Percentiles rank a stretch among this genome's conserved stretches.
phyloP scores from a whole-genome alignment of 2,113 vertebrate genomes.

The Apistogramma diplotaenia region DNA sequence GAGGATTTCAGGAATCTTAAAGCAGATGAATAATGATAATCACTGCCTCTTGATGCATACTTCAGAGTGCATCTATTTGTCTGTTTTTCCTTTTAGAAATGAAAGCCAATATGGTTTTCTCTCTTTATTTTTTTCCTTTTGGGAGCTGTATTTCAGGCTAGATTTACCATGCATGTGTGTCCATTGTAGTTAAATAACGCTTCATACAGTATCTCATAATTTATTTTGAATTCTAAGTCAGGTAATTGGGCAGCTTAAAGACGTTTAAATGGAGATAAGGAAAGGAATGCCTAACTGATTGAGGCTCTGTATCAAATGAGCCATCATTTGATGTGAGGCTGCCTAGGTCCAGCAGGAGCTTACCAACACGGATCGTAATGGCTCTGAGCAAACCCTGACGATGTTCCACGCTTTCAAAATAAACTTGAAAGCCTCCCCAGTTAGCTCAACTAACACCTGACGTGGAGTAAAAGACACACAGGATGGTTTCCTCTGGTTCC shows the following conservation, averaged over 20 bases:
- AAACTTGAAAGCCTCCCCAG: conserved; percentile 13
- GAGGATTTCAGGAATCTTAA: conserved; percentile 64
- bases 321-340: conserved; percentile 13
- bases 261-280: conserved; percentile 39
- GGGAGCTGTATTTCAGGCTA: conserved; percentile 17
- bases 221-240: conserved; percentile 44
- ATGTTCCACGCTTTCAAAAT: conserved; percentile 21
- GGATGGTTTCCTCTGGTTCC: not conserved
- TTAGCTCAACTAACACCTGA: conserved; percentile 46
- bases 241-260: conserved; percentile 39
- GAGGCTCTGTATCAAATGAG: conserved; percentile 18
- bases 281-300: conserved; percentile 31
- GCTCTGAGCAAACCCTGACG: conserved; percentile 24
- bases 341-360: conserved; percentile 33
- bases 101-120: conserved; percentile 45
- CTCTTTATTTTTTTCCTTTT: conserved; percentile 8
- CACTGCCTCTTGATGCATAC: conserved; percentile 56
- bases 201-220: conserved; percentile 18
- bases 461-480: conserved; percentile 20
- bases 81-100: conserved; percentile 59
- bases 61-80: conserved; percentile 57
- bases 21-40: conserved; percentile 68
- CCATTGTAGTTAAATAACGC: conserved; percentile 12
- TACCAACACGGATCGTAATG: conserved; percentile 19
- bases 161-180: conserved; percentile 34